Base-by-base conservation (phyloP, 1,140 invertebrate species). In the Eupristina koningsbergeri region DNA sequence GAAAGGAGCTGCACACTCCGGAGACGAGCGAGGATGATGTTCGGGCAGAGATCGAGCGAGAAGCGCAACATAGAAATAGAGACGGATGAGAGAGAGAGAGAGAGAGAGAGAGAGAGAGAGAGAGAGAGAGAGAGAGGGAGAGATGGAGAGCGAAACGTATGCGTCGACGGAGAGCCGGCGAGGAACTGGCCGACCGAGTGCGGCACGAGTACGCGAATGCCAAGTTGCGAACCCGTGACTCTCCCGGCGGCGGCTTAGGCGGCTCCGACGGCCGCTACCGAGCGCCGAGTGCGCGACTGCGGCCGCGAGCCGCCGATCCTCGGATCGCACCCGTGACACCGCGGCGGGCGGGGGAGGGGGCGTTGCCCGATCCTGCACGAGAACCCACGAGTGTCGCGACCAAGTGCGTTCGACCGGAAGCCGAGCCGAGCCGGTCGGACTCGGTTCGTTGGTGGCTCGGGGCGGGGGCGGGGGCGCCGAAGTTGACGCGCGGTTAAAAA, bases 181-280 rank as follows among this genome's bases (percentile, higher is more conserved):
- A 92, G 87, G 91, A 92, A 92, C 91, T 92, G 92, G 90, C 89
- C 90, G 91, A 92, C 90, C 91, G 91, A 88, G 89, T 87, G 88
- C 88, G 88, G 86, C 87, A 83, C 79, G 80, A 69, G 85, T 86
- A 88, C 86, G 84, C 63, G 45, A 71, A 71, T 71, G 26, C 39
- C 67, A 41, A 41, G 47, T 39, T 26, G 36, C 7, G 29, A 89
- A 89, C 87, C 69, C 86, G 86, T 85, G 83, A 84, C 86, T 85
- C 86, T 81, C 83, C 86, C 58, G 84, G 45, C 79, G 78, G 77
- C 79, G 53, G 83, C 80, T 84, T n/a, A n/a, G n/a, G n/a, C n/a
- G n/a, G n/a, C n/a, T 73, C 82, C 69, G 79, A 64, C 58, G 79
- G 86, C 76, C 83, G 81, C 86, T 87, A 87, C 88, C 87, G 88